Conservation (phyloP, 2,888 invertebrate species). For the Meliscaeva auricollis region DNA sequence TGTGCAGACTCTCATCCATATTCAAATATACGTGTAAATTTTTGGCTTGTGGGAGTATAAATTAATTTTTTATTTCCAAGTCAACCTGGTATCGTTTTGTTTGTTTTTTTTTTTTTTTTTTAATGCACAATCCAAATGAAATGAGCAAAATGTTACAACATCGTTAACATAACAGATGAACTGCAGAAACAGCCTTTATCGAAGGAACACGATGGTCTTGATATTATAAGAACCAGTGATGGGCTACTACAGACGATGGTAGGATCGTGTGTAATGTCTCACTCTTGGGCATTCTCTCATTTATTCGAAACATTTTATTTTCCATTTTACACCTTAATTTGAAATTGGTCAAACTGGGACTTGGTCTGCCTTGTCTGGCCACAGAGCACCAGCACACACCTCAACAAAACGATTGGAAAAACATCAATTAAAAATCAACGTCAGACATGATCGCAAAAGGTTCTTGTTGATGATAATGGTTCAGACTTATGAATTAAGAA, state of each 20-base stretch:
- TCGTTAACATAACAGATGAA: slow-evolving; percentile 83
- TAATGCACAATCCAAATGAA: slow-evolving; percentile 59
- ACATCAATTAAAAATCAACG: slow-evolving; percentile 84
- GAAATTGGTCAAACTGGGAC: slow-evolving; percentile 44
- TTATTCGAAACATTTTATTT: slow-evolving; percentile 65
- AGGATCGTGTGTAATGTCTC: slow-evolving; percentile 64
- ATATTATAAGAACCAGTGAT: too few species aligned
- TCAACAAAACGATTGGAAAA: slow-evolving; percentile 77
- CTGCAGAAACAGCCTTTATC: slow-evolving; percentile 51
- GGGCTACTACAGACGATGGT: slow-evolving; percentile 21
- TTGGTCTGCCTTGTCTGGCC: slow-evolving; percentile 9
- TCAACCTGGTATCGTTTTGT: slow-evolving; percentile 17
- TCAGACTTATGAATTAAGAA: slow-evolving; percentile 22
- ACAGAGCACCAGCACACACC: slow-evolving; percentile 1
- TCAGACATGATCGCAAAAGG: slow-evolving; percentile 82
- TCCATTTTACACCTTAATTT: slow-evolving; percentile 72
- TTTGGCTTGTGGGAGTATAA: slow-evolving; percentile 82
- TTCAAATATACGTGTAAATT: slow-evolving; percentile 47
- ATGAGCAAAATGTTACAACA: slow-evolving; percentile 82
- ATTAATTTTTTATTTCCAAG: slow-evolving; percentile 81
- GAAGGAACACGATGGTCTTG: too few species aligned
- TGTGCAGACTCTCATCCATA: slow-evolving; percentile 43
- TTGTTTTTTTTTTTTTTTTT: not conserved
- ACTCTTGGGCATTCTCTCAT: slow-evolving; percentile 45
- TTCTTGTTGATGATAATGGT: slow-evolving; percentile 74